Conservation (phyloP, 2,113 vertebrate species). For the Peromyscus californicus region DNA sequence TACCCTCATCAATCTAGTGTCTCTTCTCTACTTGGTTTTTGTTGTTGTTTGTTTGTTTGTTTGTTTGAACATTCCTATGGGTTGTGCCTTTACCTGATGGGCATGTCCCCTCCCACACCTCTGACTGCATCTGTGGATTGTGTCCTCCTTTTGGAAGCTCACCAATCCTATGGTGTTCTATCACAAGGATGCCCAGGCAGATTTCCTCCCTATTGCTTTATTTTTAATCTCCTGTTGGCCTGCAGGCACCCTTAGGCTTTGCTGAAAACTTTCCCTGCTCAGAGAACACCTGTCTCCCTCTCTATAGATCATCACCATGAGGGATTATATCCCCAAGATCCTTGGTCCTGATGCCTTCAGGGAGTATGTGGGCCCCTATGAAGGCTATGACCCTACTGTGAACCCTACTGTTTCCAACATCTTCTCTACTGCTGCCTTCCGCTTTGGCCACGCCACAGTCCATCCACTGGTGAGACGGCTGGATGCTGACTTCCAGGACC, state of each 20-base stretch:
- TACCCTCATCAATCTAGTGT: not conserved
- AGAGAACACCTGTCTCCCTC: not conserved
- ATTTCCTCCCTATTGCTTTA: not conserved
- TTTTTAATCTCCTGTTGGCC: not conserved
- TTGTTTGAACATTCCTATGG: not conserved
- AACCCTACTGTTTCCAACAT: constrained; percentile 94
- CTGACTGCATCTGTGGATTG: not conserved
- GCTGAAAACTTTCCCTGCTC: no score
- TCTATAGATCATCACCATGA: constrained; percentile 94
- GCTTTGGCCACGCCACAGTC: constrained; percentile 95
- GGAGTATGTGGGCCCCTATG: constrained; percentile 90
- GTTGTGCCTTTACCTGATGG: not conserved
- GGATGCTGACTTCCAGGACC: constrained; percentile 90
- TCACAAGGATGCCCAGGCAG: not conserved
- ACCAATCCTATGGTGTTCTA: not conserved
- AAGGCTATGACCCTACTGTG: constrained; percentile 89
- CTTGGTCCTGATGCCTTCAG: constrained; percentile 91
- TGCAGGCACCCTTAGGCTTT: rapidly evolving
- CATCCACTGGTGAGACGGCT: constrained; percentile 89
- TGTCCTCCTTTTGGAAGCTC: no score
- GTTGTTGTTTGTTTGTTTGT: not conserved
- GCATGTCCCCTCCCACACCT: not conserved
- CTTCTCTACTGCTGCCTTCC: constrained; percentile 97
- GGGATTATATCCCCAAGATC: constrained; percentile 96
- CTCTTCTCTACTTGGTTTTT: not conserved